A percentile compares a stretch with the other conserved stretches of the same genome.
These are phyloP conservation scores for Hippocampus kuda DNA, from an alignment of 2,797 vertebrate species.

Conservation along the genomic window DNA sequence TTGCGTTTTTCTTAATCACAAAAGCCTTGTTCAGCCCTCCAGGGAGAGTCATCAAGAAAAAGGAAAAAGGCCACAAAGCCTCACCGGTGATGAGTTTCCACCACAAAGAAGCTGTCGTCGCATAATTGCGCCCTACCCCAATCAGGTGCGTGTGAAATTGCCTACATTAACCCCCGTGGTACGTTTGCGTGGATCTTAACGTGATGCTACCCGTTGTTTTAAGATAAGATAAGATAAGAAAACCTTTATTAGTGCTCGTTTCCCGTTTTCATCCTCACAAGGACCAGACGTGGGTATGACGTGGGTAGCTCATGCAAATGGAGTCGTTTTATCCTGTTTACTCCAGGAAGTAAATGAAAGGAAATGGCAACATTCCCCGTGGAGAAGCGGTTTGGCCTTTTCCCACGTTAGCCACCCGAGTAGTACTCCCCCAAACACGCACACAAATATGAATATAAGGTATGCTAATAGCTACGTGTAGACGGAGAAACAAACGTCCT, in stretches of 20 bases:
- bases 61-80: constrained; percentile 34
- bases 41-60: constrained; percentile 35
- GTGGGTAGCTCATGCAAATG: constrained; percentile 54
- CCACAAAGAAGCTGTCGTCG: constrained; percentile 41
- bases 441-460: constrained; percentile 34
- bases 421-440: neutral
- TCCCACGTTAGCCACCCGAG: constrained; percentile 27
- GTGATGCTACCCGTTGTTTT: constrained; percentile 18
- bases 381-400: constrained; percentile 41
- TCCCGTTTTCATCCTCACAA: constrained; percentile 29
- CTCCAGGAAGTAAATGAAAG: constrained; percentile 47
- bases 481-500: constrained; percentile 32
- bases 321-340: constrained; percentile 61
- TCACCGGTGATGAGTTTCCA: constrained; percentile 44
- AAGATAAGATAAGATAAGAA: too few relatives aligned
- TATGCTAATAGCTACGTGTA: constrained; percentile 45
- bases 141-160: constrained; percentile 50
- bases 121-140: constrained; percentile 53
- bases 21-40: constrained; percentile 40
- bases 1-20: constrained; percentile 62
- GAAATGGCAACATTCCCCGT: constrained; percentile 44
- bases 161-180: constrained; percentile 47
- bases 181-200: constrained; percentile 19
- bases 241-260: constrained; percentile 13
- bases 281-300: constrained; percentile 14